Conservation (phyloP, 2,888 invertebrate genomes). For the Ligdia adustata region DNA sequence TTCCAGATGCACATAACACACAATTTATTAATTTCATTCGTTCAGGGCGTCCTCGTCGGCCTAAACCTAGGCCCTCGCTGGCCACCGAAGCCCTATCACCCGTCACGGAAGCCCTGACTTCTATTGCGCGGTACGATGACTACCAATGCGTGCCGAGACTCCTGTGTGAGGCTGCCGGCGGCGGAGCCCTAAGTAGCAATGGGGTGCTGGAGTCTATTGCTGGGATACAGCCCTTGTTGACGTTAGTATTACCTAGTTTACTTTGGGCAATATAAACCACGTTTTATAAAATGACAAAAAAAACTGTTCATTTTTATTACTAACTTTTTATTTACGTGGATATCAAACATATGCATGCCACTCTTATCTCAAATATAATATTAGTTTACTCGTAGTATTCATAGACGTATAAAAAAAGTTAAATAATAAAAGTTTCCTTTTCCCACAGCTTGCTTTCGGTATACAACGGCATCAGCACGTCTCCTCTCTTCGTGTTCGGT, state of each 20-base stretch:
- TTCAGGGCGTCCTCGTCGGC: constrained; percentile 54
- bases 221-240: constrained; percentile 81
- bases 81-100: constrained; percentile 63
- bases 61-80: constrained; percentile 47
- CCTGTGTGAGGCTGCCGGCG: constrained; percentile 89
- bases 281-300: too few species aligned
- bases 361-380: too few species aligned
- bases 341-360: too few species aligned
- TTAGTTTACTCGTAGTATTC: too few species aligned
- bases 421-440: too few species aligned
- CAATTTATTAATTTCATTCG: neutral
- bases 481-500: constrained; percentile 89
- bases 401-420: too few species aligned
- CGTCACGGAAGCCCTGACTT: constrained; percentile 66
- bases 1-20: too few species aligned
- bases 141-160: constrained; percentile 91
- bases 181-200: constrained; percentile 56
- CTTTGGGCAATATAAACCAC: too few species aligned
- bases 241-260: constrained; percentile 77
- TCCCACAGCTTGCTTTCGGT: constrained; percentile 81
- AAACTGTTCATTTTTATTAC: too few species aligned
- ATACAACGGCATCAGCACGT: constrained; percentile 79
- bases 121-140: constrained; percentile 87
- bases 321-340: too few species aligned
- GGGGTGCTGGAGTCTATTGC: constrained; percentile 64